Evolutionary conservation across 2,113 vertebrate species (phyloP).

Genomic region (Piaya cayana): DNA sequence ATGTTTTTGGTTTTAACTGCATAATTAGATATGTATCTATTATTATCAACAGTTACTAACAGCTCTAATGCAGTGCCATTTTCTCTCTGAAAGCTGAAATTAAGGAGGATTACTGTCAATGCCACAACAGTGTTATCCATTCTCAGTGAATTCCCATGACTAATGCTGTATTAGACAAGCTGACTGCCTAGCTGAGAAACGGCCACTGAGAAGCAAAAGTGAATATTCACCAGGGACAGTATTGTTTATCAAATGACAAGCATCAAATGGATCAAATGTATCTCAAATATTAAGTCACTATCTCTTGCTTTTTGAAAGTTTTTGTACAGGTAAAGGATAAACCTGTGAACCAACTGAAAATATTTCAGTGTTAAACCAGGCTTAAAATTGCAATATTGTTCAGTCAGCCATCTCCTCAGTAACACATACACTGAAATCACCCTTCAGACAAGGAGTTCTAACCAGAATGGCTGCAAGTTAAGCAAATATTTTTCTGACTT

Average conservation of each 20-base stretch:
- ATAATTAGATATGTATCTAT: neutral
- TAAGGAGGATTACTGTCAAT: neutral
- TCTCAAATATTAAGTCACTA: neutral
- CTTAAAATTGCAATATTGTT: neutral
- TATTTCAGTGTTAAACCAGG: neutral
- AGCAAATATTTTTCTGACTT: neutral
- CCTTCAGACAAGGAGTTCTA: neutral
- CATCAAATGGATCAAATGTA: neutral
- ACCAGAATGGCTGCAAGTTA: neutral
- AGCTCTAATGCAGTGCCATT: neutral
- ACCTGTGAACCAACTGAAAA: neutral
- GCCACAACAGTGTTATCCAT: neutral
- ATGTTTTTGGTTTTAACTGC: neutral
- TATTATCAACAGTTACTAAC: neutral
- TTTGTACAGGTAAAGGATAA: neutral
- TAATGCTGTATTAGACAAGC: neutral
- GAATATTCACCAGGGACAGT: neutral
- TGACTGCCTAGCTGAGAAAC: neutral
- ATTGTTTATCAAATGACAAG: neutral
- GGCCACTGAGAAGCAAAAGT: neutral
- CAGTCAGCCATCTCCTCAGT: neutral
- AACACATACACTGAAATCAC: accelerated
- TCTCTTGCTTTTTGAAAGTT: neutral
- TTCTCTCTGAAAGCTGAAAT: neutral
- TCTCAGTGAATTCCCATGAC: neutral